phyloP scores from a whole-genome alignment of 2,797 vertebrate species.

The Crocodylus rhombifer region DNA sequence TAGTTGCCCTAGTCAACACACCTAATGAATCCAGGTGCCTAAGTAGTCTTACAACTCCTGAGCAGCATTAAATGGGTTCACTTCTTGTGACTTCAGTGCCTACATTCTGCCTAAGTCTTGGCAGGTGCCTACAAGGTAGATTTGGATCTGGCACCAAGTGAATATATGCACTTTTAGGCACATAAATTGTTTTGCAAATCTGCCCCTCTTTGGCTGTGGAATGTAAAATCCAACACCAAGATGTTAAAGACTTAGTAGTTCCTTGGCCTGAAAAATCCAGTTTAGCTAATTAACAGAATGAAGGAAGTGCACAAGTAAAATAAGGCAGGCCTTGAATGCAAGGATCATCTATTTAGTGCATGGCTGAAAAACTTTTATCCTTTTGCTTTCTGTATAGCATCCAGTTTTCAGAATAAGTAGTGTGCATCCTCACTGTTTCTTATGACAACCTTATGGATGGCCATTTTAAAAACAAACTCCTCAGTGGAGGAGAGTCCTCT shows the following conservation, averaged over 20 bases:
- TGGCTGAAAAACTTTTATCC: neutral
- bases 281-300: neutral
- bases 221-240: neutral
- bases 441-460: neutral
- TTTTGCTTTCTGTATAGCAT: neutral
- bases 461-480: neutral
- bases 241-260: neutral
- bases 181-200: neutral
- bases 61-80: no score
- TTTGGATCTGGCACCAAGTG: neutral
- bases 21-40: no score
- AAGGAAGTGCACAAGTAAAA: neutral
- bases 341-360: neutral
- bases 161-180: neutral
- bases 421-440: neutral
- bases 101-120: no score
- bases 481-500: no score
- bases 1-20: no score
- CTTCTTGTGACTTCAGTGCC: no score
- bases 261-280: neutral
- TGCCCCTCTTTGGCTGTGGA: neutral
- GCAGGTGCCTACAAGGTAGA: no score
- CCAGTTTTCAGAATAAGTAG: neutral
- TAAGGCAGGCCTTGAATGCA: no score
- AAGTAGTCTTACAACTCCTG: no score